These are phyloP conservation scores for Ceratotherium simum DNA, from an alignment of 2,113 vertebrate genomes.

Conservation along the genomic window DNA sequence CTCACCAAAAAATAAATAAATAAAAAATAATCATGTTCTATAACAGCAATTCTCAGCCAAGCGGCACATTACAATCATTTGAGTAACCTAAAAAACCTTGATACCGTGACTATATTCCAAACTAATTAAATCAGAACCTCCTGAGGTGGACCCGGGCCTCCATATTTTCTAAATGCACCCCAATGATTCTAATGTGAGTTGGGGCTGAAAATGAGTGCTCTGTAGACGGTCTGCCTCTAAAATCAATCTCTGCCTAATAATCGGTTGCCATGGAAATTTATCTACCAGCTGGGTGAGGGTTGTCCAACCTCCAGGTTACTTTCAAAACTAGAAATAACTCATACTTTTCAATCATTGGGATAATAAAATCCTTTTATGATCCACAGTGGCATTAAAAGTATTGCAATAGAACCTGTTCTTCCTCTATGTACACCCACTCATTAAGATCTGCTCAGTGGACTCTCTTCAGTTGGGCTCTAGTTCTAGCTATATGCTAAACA, in stretches of 20 bases:
- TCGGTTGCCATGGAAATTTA: slow-evolving; percentile 74
- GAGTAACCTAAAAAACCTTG: not conserved
- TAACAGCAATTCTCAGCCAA: not conserved
- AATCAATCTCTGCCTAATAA: slow-evolving; percentile 63
- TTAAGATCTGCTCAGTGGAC: not conserved
- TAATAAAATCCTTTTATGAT: slow-evolving; percentile 26
- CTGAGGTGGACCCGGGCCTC: not conserved
- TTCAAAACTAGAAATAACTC: slow-evolving; percentile 71
- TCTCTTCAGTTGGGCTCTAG: not conserved
- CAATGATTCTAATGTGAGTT: not conserved
- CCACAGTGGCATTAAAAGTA: not conserved
- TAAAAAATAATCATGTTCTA: not conserved
- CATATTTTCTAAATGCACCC: not conserved
- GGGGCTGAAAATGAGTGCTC: slow-evolving; percentile 13
- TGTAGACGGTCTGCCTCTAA: not conserved
- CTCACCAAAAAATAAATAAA: too few species aligned
- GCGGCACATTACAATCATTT: not conserved
- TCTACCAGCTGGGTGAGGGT: slow-evolving; percentile 12
- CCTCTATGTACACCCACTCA: not conserved
- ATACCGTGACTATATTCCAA: not conserved
- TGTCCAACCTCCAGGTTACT: slow-evolving; percentile 56
- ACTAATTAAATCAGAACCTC: slow-evolving; percentile 43
- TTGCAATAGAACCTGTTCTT: not conserved
- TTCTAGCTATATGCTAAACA: not conserved
- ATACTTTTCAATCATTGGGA: slow-evolving; percentile 39